Conservation (phyloP, 2,113 vertebrate species). For the Probosciger aterrimus region DNA sequence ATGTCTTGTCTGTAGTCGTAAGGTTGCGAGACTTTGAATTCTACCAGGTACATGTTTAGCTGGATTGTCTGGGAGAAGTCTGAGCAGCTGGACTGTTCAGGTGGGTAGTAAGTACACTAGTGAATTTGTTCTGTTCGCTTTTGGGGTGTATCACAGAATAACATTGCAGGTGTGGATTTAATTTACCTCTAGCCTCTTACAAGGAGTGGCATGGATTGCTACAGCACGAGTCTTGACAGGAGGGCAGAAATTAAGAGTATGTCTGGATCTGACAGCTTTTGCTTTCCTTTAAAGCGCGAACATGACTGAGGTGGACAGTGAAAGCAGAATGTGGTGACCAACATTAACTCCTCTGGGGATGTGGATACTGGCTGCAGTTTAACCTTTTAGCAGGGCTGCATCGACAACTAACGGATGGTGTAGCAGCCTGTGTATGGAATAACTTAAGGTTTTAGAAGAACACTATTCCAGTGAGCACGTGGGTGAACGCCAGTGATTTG, state of each 20-base stretch:
- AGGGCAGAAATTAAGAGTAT: background rate
- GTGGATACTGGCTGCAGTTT: background rate
- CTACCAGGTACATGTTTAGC: background rate
- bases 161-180: accelerated
- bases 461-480: accelerated
- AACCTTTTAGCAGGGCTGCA: background rate
- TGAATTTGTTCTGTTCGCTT: background rate
- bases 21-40: background rate
- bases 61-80: background rate
- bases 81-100: background rate
- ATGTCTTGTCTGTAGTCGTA: background rate
- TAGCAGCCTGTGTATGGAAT: background rate
- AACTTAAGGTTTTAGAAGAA: background rate
- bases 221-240: background rate
- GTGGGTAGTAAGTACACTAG: accelerated
- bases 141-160: background rate
- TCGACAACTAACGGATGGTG: background rate
- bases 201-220: background rate
- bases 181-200: background rate
- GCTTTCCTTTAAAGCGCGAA: background rate
- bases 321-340: background rate
- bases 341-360: background rate
- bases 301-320: background rate
- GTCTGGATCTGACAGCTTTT: background rate
- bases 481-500: background rate